phyloP scores from a whole-genome alignment of 53 echinoderm and acorn worm genomes.

The Glandiceps talaboti region DNA sequence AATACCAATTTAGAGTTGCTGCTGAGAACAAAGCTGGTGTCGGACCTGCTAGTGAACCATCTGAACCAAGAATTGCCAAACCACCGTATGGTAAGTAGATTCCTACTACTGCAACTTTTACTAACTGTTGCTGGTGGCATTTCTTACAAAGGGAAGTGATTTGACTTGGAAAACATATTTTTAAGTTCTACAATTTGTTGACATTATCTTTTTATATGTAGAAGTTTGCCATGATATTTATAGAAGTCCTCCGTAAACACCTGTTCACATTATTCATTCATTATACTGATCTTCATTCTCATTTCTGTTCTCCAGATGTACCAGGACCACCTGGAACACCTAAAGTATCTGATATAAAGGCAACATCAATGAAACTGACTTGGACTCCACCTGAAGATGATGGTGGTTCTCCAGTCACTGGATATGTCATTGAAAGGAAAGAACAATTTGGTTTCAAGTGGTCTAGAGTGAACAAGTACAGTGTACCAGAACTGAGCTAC shows the following conservation, averaged over 20 bases:
- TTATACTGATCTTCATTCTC: too few relatives aligned
- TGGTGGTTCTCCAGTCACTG: not conserved
- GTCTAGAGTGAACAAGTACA: not conserved
- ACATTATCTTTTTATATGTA: too few relatives aligned
- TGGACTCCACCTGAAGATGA: not conserved
- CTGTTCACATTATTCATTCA: too few relatives aligned
- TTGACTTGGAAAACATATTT: not conserved
- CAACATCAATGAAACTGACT: not conserved
- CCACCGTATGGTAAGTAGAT: conserved; percentile 68
- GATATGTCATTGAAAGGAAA: not conserved
- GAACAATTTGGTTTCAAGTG: not conserved
- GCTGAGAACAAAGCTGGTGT: conserved; percentile 88
- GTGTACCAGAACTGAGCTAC: conserved; percentile 13
- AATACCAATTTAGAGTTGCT: conserved; percentile 77
- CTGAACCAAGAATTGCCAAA: conserved; percentile 55
- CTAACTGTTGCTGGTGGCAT: too few relatives aligned
- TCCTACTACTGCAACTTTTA: too few relatives aligned
- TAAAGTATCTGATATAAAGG: not conserved
- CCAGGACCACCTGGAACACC: not conserved
- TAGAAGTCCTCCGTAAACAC: too few relatives aligned
- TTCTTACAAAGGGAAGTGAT: too few relatives aligned
- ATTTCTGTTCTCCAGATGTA: too few relatives aligned
- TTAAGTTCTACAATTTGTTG: not conserved
- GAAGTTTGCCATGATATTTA: too few relatives aligned
- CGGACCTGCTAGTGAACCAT: conserved; percentile 54